Base-by-base conservation (phyloP, 2,888 invertebrate species). In the Spisula subtruncata region DNA sequence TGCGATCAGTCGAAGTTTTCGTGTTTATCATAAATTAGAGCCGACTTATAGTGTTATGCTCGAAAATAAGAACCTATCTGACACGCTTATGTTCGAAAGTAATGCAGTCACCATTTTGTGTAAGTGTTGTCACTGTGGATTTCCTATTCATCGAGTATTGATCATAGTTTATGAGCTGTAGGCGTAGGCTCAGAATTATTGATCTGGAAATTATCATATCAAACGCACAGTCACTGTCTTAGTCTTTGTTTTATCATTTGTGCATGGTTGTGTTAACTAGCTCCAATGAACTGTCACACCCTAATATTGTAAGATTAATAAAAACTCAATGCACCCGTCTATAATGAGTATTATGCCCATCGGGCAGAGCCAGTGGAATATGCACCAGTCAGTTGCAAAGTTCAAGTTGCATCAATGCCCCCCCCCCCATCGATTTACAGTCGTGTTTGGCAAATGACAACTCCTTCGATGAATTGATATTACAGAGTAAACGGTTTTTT, bases 1-100 rank as follows among this genome's bases (percentile, higher is more conserved):
- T 99, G 98, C 99, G 96, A 98, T 99, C 98, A 98, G 98, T 95
- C 99, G 99, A 97, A 98, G 98, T 93, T 99, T 98, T 97, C 98
- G 98, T 95, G 98, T 99, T 94, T 98, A 98, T 95, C 98, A 99
- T 97, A 99, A 99, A 97, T 98, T 98, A 91, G 98, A 98, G 94
- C 98, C 98, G 60, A 98, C 99, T 18, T 99, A 99, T 96, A 99
- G 99, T 97, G 98, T 99, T 91, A 97, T 99, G 93, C 97, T 99
- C 95, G 99, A 99, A 97, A 98, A 98, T 96, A 98, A 98, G 96
- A 98, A 98, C 97, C 98, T 98, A 97, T 98, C 98, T 95, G 98
- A 98, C 93, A 98, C 98, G 56, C 97, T 99, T 85, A 97, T 99
- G 90, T 99, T 99, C 96, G 99, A 99, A 97, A 98, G 99, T 48